Evolutionary conservation across 2,113 vertebrate genomes (phyloP), one percentile per base, ranked within the genome.

Genomic region (Pyrgilauda ruficollis): DNA sequence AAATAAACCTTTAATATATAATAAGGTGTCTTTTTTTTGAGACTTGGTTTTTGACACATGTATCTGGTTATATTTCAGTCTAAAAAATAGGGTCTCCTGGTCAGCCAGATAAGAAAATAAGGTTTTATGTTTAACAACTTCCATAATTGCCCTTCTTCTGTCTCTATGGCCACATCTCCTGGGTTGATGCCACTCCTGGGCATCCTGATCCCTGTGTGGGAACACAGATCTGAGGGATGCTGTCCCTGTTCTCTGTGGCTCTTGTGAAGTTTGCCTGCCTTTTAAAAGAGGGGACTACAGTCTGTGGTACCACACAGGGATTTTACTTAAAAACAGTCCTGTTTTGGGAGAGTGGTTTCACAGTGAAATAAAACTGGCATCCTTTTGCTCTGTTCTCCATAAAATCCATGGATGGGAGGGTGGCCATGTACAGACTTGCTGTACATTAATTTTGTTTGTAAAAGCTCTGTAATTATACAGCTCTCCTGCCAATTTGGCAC

Each of bases 401-500:
- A n/a, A 93, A 94, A 80, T 28, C 59, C 56, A 22, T 7, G 37
- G 77, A 63, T 94, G 67, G 56, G 82, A 93, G 58, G 88, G 73
- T 76, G 94, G 37, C 93, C 87, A 13, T 84, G 77, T 73, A 79
- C 89, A 58, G 91, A 82, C 90, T 95, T 93, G 96, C 53, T 94
- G 63, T 83, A 87, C 96, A 90, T 92, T 94, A 87, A 93, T 96
- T 94, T 64, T 86, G 94, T 92, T 94, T 95, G 93, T 89, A 72
- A 59, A 95, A 92, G 52, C 13, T 1, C 84, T 80, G 41, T 95
- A 93, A 95, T 96, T 86, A 93, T 10, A 64, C 22, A 44, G n/a
- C 74, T 89, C 70, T 81, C 50, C 63, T 96, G 93, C 93, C 92
- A 95, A 0, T 75, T 96, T 97, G 94, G 92, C 93, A 56, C 35